Conservation (phyloP, 1,140 invertebrate species). For the Sminthurinus signatus region DNA sequence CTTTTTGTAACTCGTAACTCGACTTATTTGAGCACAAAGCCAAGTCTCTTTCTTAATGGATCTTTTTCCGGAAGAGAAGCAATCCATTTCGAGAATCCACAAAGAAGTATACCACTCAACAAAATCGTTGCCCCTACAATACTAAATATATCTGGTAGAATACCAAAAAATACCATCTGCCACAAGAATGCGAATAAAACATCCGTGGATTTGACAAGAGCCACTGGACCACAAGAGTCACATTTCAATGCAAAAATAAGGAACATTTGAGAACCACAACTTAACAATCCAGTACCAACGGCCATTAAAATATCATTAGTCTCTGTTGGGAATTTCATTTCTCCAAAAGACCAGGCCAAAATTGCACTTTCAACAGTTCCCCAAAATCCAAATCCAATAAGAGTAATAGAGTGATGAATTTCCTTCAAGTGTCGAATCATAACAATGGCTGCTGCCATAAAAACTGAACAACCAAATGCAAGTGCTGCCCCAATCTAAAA, state of each 20-base stretch:
- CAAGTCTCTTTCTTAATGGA: conserved; percentile 17
- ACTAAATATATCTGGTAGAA: conserved; percentile 30
- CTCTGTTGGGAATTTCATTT: conserved; percentile 29
- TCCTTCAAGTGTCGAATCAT: conserved; percentile 40
- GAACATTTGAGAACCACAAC: conserved; percentile 36
- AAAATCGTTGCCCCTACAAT: conserved; percentile 28
- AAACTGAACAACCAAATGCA: conserved; percentile 31
- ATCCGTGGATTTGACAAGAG: conserved; percentile 37
- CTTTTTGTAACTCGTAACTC: no score
- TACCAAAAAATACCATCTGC: conserved; percentile 32
- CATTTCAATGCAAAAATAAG: conserved; percentile 39
- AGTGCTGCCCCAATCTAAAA: conserved; percentile 36
- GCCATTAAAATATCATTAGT: conserved; percentile 29
- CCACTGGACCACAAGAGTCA: conserved; percentile 33
- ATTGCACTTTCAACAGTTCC: conserved; percentile 30
- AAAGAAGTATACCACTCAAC: conserved; percentile 35
- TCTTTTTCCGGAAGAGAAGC: conserved; percentile 26
- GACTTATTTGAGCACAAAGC: conserved; percentile 32
- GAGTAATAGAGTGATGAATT: conserved; percentile 37
- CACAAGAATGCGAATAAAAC: conserved; percentile 38
- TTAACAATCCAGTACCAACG: conserved; percentile 25
- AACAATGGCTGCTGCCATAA: conserved; percentile 36
- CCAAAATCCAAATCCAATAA: conserved; percentile 35
- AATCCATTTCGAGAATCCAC: conserved; percentile 35
- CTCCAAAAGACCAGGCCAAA: conserved; percentile 28